Evolutionary conservation across 2,888 invertebrate genomes (phyloP).

Genomic region (Drosophila anomelani): DNA sequence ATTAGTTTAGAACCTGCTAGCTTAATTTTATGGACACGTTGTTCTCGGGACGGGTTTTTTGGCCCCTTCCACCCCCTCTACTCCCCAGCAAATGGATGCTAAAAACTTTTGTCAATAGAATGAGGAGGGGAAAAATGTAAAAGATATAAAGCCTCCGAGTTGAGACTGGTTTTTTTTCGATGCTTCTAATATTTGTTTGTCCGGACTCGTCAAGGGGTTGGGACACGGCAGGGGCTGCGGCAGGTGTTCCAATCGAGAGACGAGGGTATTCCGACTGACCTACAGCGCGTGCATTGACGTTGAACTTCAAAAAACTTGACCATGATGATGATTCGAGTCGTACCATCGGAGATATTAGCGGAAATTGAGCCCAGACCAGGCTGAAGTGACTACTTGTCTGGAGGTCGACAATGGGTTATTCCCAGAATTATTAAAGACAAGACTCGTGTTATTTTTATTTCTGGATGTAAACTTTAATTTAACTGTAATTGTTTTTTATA

Average conservation of each 20-base stretch:
- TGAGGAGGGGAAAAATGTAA: constrained; percentile 10
- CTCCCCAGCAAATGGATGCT: constrained; percentile 33
- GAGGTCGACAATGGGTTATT: constrained; percentile 9
- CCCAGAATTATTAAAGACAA: constrained; percentile 15
- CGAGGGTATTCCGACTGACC: constrained; percentile 44
- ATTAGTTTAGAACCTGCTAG: constrained; percentile 26
- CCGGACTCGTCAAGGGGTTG: neutral
- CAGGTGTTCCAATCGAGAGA: constrained; percentile 1
- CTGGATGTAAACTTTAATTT: neutral
- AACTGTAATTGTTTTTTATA: too few species aligned
- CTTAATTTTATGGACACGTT: constrained; percentile 35
- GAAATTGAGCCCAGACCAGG: constrained; percentile 9
- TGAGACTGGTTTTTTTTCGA: constrained; percentile 43
- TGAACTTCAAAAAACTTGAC: constrained; percentile 43
- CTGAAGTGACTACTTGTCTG: neutral
- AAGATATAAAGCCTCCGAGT: constrained; percentile 13
- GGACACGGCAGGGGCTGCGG: neutral
- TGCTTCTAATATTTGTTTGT: constrained; percentile 10
- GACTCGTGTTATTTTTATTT: neutral
- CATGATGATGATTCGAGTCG: constrained; percentile 39
- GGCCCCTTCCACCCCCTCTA: neutral
- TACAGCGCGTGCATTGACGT: constrained; percentile 69
- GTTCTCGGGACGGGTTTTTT: constrained; percentile 26
- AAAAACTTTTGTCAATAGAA: constrained; percentile 63
- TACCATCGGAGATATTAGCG: constrained; percentile 2